A percentile compares a stretch with the other conserved stretches of the same genome.
phyloP scores from a whole-genome alignment of 92 coral and sea anemone species.

The Phenganax stokvisi region DNA sequence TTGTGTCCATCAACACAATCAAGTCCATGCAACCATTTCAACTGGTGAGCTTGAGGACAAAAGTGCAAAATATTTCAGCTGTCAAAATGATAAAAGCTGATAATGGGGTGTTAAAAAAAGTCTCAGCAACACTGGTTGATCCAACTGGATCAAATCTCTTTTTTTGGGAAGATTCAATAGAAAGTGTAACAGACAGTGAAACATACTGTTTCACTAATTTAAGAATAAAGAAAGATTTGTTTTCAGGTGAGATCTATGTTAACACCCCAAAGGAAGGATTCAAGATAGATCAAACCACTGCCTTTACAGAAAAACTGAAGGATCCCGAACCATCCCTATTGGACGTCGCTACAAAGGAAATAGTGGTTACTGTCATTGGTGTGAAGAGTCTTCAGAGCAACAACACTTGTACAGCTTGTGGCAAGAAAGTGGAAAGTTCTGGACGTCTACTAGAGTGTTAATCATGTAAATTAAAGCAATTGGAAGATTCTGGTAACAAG shows the following conservation, averaged over 20 bases:
- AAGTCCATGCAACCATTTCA: background rate
- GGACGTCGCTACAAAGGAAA: conserved; percentile 42
- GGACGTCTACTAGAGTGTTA: conserved; percentile 42
- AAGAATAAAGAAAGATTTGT: background rate
- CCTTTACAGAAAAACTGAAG: conserved; percentile 34
- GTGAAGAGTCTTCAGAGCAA: conserved; percentile 38
- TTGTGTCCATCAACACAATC: background rate
- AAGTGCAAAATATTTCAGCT: background rate
- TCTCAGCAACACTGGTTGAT: conserved; percentile 15
- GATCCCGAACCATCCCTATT: conserved; percentile 26
- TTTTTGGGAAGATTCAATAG: background rate
- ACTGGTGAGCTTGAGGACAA: background rate
- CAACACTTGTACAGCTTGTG: conserved; percentile 48
- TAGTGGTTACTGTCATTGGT: conserved; percentile 42
- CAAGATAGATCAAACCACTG: conserved; percentile 36
- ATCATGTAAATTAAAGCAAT: conserved; percentile 37
- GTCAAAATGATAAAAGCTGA: background rate
- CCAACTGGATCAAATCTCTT: background rate
- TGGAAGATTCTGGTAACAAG: conserved; percentile 27
- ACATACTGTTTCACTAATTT: conserved; percentile 2
- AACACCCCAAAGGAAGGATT: background rate
- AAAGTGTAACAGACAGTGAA: background rate
- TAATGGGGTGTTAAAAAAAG: background rate
- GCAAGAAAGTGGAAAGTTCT: conserved; percentile 38
- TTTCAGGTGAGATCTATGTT: background rate